phyloP scores from a whole-genome alignment of 2,797 vertebrate genomes.

The Danio kyathit region DNA sequence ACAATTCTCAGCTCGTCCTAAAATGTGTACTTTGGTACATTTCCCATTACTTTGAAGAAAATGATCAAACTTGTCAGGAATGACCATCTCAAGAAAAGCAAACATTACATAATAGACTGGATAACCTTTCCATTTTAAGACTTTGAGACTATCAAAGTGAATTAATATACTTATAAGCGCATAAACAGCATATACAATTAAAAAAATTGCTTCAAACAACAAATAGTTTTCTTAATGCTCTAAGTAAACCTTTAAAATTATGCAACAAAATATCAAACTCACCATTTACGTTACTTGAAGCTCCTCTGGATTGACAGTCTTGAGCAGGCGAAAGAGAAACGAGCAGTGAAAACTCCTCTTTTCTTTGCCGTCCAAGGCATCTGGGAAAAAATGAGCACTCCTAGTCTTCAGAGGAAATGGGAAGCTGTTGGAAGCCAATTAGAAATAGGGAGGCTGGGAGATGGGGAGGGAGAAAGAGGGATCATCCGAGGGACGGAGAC shows the following conservation, averaged over 20 bases:
- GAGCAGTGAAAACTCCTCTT: conserved; percentile 46
- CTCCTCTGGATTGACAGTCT: conserved; percentile 34
- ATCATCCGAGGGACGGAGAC: conserved; percentile 42
- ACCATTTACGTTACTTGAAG: conserved; percentile 50
- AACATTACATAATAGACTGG: conserved; percentile 11
- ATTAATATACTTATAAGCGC: not conserved
- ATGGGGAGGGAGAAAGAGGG: conserved; percentile 41
- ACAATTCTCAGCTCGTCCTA: not conserved
- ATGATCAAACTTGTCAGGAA: not conserved
- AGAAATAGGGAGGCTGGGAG: conserved; percentile 57
- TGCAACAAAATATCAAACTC: conserved; percentile 25
- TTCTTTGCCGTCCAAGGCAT: conserved; percentile 59
- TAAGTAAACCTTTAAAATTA: not conserved
- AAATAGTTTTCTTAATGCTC: not conserved
- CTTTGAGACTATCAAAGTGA: not conserved
- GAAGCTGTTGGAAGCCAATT: conserved; percentile 73
- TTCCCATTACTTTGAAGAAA: not conserved
- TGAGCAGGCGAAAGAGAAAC: conserved; percentile 48
- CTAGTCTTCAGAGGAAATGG: conserved; percentile 68
- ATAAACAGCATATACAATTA: not conserved
- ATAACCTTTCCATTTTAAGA: not conserved
- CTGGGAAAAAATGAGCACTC: conserved; percentile 70
- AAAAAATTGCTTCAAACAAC: not conserved
- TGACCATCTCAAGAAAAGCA: not conserved
- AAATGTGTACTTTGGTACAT: not conserved